phyloP scores from a whole-genome alignment of 2,888 invertebrate species.

The Perdita meconis region DNA sequence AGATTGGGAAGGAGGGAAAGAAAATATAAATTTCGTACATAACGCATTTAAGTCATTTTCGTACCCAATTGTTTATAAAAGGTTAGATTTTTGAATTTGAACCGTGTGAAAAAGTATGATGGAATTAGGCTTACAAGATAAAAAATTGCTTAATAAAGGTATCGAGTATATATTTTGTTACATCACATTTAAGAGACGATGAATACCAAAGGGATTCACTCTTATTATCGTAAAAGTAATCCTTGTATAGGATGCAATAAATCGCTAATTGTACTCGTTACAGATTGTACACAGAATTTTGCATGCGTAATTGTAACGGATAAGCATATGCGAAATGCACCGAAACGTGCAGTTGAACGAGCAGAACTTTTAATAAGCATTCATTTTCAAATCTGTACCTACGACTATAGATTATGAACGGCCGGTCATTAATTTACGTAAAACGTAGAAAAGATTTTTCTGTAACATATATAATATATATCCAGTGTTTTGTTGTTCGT shows the following conservation, averaged over 20 bases:
- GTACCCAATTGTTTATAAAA: conserved; percentile 3
- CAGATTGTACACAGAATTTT: conserved; percentile 39
- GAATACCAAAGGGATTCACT: conserved; percentile 65
- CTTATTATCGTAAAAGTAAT: conserved; percentile 52
- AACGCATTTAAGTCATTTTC: conserved; percentile 29
- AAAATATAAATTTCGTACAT: background rate
- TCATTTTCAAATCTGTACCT: conserved; percentile 3
- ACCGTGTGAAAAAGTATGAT: conserved; percentile 2
- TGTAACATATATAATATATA: background rate
- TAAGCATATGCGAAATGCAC: conserved; percentile 16
- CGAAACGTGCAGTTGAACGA: conserved; percentile 10
- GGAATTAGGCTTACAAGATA: conserved; percentile 3
- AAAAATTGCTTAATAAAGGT: conserved; percentile 7
- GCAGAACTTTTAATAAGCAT: conserved; percentile 8
- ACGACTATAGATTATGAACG: conserved; percentile 14
- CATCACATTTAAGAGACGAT: conserved; percentile 54
- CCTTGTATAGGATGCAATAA: conserved; percentile 29
- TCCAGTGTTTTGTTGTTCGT: background rate
- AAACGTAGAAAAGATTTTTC: conserved; percentile 1
- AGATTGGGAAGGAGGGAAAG: background rate
- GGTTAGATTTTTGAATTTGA: conserved; percentile 8
- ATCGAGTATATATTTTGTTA: conserved; percentile 46
- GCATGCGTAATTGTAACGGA: conserved; percentile 31
- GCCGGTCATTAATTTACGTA: conserved; percentile 5
- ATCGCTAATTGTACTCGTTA: conserved; percentile 36